Evolutionary conservation across 2,797 vertebrate genomes (phyloP).

Genomic region (Squalus acanthias): DNA sequence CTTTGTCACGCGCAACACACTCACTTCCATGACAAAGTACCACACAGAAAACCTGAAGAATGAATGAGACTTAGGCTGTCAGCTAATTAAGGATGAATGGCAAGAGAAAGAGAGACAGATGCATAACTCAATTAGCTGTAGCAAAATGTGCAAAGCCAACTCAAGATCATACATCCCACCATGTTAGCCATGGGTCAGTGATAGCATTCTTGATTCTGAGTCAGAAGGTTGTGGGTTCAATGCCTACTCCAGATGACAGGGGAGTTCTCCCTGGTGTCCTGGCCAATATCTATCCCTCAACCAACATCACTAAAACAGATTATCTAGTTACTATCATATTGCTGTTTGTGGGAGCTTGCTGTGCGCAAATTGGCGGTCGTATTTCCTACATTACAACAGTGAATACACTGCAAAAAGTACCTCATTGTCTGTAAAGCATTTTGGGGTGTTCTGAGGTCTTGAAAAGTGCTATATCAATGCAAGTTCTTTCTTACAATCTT

Average conservation of each 20-base stretch:
- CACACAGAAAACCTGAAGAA: background rate
- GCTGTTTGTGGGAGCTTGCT: background rate
- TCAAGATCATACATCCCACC: background rate
- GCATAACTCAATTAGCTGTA: background rate
- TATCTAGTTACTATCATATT: background rate
- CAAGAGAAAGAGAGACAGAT: background rate
- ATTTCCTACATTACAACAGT: background rate
- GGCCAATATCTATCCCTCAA: background rate
- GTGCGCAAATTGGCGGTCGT: background rate
- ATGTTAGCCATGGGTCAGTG: background rate
- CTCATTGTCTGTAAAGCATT: background rate
- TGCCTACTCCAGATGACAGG: background rate
- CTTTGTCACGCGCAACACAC: no score
- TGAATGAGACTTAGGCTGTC: background rate
- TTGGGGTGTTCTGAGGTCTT: background rate
- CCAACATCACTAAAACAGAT: background rate
- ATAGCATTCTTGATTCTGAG: background rate
- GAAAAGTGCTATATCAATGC: background rate
- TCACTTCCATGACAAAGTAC: no score
- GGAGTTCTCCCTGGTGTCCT: background rate
- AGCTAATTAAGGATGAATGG: background rate
- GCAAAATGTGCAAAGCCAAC: background rate
- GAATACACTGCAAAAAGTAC: background rate
- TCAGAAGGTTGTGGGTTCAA: background rate
- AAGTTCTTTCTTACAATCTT: background rate